Conservation (phyloP, 1,140 invertebrate genomes). For the Bicyclus anynana region DNA sequence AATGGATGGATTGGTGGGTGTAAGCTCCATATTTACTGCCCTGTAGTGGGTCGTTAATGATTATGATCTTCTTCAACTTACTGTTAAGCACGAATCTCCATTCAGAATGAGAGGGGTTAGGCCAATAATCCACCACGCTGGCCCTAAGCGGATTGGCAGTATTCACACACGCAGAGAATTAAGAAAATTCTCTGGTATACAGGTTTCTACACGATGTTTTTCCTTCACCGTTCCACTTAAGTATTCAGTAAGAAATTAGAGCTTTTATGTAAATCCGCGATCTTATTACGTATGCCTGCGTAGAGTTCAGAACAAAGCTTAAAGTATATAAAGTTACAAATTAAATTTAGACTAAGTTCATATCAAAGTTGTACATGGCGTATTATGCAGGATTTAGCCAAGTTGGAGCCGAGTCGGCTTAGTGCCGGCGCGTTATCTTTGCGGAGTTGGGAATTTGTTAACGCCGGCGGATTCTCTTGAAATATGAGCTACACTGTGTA, state of each 20-base stretch:
- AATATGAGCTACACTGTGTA: conserved; percentile 46
- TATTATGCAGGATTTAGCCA: conserved; percentile 42
- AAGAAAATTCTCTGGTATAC: too few relatives aligned
- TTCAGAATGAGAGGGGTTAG: too few relatives aligned
- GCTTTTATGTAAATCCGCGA: not conserved
- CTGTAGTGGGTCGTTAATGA: too few relatives aligned
- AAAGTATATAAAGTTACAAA: conserved; percentile 19
- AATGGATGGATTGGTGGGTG: too few relatives aligned
- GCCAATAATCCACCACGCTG: too few relatives aligned
- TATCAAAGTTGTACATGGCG: conserved; percentile 24
- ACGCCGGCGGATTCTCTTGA: conserved; percentile 46
- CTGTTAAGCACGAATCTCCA: too few relatives aligned
- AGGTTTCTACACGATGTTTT: too few relatives aligned
- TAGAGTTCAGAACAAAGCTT: conserved; percentile 5
- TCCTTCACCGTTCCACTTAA: not conserved
- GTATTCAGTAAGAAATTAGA: not conserved
- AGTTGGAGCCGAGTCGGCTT: conserved; percentile 48
- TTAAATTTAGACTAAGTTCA: conserved; percentile 17
- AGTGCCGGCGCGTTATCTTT: conserved; percentile 52
- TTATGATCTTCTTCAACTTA: too few relatives aligned
- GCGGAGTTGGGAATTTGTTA: conserved; percentile 57
- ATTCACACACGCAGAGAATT: too few relatives aligned
- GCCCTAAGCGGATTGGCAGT: too few relatives aligned
- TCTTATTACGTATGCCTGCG: not conserved
- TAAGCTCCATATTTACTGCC: too few relatives aligned